Conservation (phyloP, 92 coral and sea anemone species). For the Bergia puertoricense region DNA sequence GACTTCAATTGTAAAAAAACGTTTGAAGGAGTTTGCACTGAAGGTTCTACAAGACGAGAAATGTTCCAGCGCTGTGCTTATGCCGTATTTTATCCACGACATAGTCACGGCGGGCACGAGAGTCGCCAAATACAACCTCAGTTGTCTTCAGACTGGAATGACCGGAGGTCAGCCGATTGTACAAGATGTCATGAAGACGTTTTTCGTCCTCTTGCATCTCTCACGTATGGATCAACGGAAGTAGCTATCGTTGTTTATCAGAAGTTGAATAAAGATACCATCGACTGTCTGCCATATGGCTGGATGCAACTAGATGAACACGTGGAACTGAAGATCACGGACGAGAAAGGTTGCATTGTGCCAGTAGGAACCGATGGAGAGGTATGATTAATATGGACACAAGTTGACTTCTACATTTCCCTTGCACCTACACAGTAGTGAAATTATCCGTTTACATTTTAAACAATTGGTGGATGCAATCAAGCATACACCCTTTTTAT, state of each 20-base stretch:
- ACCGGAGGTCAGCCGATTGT: slow-evolving; percentile 19
- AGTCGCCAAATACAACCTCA: slow-evolving; percentile 6
- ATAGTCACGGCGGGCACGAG: neutral
- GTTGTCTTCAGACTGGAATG: neutral
- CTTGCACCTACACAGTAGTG: too few relatives aligned
- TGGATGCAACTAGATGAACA: neutral
- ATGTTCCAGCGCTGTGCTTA: neutral
- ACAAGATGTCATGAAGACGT: neutral
- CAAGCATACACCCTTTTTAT: too few relatives aligned
- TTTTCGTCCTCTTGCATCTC: neutral
- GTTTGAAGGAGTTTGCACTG: slow-evolving; percentile 16
- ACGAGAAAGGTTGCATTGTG: slow-evolving; percentile 1
- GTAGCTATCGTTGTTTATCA: neutral
- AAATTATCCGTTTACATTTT: too few relatives aligned
- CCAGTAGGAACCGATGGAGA: slow-evolving; percentile 10
- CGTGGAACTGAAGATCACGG: slow-evolving; percentile 28
- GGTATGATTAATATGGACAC: neutral
- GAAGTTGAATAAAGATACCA: neutral
- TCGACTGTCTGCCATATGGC: neutral
- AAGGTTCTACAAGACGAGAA: slow-evolving; percentile 31
- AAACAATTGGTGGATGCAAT: too few relatives aligned
- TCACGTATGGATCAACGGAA: slow-evolving; percentile 5
- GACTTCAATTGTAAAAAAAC: neutral
- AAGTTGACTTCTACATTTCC: too few relatives aligned
- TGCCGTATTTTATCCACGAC: slow-evolving; percentile 12